These are phyloP conservation scores for Lichenostomus cassidix DNA, from an alignment of 2,113 vertebrate species.

Conservation along the genomic window DNA sequence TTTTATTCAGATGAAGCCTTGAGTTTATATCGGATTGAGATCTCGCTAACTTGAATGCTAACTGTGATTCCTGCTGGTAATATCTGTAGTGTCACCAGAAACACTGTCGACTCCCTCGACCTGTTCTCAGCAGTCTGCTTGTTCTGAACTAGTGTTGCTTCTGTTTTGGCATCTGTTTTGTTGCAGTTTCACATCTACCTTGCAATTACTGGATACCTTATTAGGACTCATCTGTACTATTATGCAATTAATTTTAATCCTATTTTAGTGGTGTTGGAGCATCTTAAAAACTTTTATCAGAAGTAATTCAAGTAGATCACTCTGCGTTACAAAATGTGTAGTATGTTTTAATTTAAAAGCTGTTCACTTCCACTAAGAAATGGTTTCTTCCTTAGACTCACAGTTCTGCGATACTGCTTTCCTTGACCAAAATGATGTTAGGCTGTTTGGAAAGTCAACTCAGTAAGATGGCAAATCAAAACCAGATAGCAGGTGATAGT, in stretches of 20 bases:
- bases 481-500: background rate
- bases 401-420: background rate
- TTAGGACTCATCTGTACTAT: background rate
- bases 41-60: background rate
- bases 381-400: background rate
- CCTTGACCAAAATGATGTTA: background rate
- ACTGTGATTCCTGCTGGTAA: background rate
- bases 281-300: background rate
- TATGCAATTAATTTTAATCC: background rate
- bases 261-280: background rate
- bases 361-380: background rate
- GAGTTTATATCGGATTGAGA: background rate
- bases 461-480: background rate
- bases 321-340: background rate
- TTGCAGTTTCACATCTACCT: background rate
- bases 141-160: background rate
- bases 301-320: background rate
- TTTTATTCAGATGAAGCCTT: background rate
- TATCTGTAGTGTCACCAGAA: background rate
- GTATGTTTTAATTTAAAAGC: background rate
- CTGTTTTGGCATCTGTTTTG: background rate
- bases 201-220: background rate
- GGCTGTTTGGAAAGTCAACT: background rate
- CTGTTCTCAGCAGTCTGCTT: background rate
- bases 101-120: fast-evolving